A percentile compares a stretch with the other conserved stretches of the same genome.
Conservation (phyloP, 2,797 vertebrate genomes). For the Vespertilio murinus region DNA sequence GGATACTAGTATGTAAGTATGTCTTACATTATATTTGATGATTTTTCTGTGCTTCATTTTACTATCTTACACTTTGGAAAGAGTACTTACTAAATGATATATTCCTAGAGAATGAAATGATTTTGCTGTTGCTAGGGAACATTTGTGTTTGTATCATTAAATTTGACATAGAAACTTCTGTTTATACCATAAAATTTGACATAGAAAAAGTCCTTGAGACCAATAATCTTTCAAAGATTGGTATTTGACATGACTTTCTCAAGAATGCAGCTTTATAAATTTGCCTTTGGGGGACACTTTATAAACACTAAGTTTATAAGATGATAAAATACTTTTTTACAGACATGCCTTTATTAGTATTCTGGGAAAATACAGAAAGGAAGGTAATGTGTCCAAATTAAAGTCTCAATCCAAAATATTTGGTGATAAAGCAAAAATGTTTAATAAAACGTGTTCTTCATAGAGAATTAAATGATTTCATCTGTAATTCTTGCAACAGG, state of each 20-base stretch:
- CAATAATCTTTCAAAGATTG: not conserved
- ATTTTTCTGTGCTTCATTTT: not conserved
- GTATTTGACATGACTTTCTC: constrained; percentile 21
- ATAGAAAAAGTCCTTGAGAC: not conserved
- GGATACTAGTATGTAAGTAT: not conserved
- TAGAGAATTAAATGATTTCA: constrained; percentile 27
- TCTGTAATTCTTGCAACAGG: not conserved
- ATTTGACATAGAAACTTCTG: constrained; percentile 20
- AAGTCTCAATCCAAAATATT: constrained; percentile 2
- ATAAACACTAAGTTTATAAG: constrained; percentile 28
- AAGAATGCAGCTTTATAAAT: not conserved
- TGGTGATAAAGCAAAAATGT: not conserved
- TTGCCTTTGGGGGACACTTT: not conserved
- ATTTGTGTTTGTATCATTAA: not conserved
- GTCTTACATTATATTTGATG: not conserved
- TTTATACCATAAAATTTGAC: not conserved
- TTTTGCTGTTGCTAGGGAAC: not conserved
- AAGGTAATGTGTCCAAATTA: not conserved
- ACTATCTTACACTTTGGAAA: not conserved
- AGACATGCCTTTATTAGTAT: not conserved
- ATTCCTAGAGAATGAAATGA: not conserved
- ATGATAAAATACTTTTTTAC: not conserved
- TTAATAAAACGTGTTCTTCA: not conserved
- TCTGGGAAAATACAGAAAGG: constrained; percentile 8
- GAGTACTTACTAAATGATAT: not conserved